Percentiles rank a stretch among this genome's conserved stretches.
Evolutionary conservation across 2,888 invertebrate genomes (phyloP).

Genomic region (Neocrepidodera transversa): DNA sequence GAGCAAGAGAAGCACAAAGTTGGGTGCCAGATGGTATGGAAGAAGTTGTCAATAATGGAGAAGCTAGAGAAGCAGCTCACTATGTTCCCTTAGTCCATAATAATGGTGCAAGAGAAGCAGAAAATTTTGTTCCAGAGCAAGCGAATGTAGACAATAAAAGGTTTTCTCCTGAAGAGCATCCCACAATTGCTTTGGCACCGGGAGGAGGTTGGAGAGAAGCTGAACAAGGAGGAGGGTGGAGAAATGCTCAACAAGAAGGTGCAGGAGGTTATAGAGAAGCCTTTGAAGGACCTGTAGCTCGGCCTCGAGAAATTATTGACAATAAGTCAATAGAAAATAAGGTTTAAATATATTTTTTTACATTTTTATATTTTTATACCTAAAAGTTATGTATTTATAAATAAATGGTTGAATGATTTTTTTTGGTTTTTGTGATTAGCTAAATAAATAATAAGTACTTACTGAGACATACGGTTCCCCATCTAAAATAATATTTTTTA

Average conservation of each 20-base stretch:
- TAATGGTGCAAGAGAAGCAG: constrained; percentile 1
- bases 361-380: constrained; percentile 11
- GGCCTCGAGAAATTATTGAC: not conserved
- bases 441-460: constrained; percentile 1
- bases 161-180: too few species aligned
- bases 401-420: not conserved
- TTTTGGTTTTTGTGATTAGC: not conserved
- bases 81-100: not conserved
- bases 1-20: too few species aligned
- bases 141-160: too few species aligned
- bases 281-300: too few species aligned
- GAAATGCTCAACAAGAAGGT: not conserved
- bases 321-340: constrained; percentile 4
- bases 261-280: not conserved
- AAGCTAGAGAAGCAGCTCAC: constrained; percentile 9
- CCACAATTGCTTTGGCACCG: not conserved
- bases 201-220: constrained; percentile 2
- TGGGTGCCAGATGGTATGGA: constrained; percentile 20
- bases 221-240: not conserved
- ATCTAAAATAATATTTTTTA: constrained; percentile 9
- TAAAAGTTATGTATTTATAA: not conserved
- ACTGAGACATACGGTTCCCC: constrained; percentile 18
- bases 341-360: constrained; percentile 1
- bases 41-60: not conserved
- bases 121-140: constrained; percentile 24